These are phyloP conservation scores for Cheiracanthium punctorium DNA, from an alignment of 2,888 invertebrate genomes.

Conservation along the genomic window DNA sequence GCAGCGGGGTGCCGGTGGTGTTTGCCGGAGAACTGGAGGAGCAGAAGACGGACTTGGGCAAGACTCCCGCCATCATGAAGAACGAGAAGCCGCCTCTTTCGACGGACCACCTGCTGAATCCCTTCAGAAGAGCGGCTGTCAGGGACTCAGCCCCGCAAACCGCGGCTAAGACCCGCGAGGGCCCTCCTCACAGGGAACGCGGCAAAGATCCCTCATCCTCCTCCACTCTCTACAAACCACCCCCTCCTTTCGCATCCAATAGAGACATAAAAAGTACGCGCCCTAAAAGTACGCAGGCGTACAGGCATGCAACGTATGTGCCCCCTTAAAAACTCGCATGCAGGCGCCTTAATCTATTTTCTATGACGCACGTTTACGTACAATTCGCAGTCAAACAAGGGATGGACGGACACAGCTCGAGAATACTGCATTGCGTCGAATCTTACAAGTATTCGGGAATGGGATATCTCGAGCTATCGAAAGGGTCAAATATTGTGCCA, in stretches of 20 bases:
- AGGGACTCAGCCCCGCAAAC: constrained; percentile 75
- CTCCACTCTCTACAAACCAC: constrained; percentile 86
- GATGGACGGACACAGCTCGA: too few relatives aligned
- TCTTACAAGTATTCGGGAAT: too few relatives aligned
- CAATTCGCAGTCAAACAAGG: too few relatives aligned
- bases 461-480: too few relatives aligned
- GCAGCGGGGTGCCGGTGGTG: constrained; percentile 90
- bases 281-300: constrained; percentile 90
- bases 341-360: neutral
- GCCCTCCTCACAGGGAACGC: constrained; percentile 73
- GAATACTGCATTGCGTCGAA: too few relatives aligned
- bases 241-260: constrained; percentile 87
- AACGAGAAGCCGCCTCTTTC: constrained; percentile 95
- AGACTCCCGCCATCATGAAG: constrained; percentile 93
- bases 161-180: constrained; percentile 64
- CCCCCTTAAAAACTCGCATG: constrained; percentile 81
- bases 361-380: neutral
- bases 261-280: constrained; percentile 83
- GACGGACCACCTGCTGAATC: constrained; percentile 82
- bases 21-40: constrained; percentile 95
- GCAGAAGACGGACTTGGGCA: constrained; percentile 84
- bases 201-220: constrained; percentile 75
- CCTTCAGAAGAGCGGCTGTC: constrained; percentile 79
- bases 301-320: constrained; percentile 96
- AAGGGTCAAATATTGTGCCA: too few relatives aligned